These are phyloP conservation scores for Chelonus formosanus DNA, from an alignment of 2,888 invertebrate genomes.

Conservation along the genomic window DNA sequence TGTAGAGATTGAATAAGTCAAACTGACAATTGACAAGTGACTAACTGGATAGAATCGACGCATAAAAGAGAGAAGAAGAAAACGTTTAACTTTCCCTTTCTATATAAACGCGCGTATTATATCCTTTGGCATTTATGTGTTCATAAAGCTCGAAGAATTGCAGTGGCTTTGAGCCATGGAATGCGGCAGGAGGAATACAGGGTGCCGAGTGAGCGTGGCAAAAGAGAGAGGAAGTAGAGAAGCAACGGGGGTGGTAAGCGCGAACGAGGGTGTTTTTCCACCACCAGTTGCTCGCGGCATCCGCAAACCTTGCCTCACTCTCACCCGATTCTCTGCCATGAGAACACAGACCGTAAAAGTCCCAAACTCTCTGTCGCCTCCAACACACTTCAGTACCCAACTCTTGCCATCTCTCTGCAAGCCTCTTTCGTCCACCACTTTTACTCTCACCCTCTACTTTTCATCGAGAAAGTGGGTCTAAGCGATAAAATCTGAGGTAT, in stretches of 20 bases:
- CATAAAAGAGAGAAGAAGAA: constrained; percentile 22
- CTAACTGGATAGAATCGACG: constrained; percentile 9
- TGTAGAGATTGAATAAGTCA: background rate
- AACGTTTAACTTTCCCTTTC: constrained; percentile 47
- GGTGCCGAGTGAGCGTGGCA: constrained; percentile 41
- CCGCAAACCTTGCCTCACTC: constrained; percentile 46
- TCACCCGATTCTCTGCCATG: constrained; percentile 38
- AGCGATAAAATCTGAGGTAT: constrained; percentile 8
- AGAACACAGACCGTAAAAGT: constrained; percentile 53
- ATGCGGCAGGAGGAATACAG: constrained; percentile 41
- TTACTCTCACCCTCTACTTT: constrained; percentile 30
- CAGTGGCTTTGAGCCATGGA: constrained; percentile 52
- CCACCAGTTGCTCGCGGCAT: constrained; percentile 64
- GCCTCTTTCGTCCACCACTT: constrained; percentile 16
- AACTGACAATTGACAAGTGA: background rate
- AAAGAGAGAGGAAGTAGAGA: constrained; percentile 37
- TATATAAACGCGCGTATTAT: constrained; percentile 36
- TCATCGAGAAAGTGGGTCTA: constrained; percentile 17
- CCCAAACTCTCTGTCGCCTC: constrained; percentile 39
- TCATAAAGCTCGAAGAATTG: constrained; percentile 58
- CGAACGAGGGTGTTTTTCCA: constrained; percentile 65
- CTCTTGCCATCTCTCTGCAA: constrained; percentile 20
- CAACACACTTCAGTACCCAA: constrained; percentile 19
- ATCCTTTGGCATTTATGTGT: constrained; percentile 55
- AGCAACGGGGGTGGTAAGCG: constrained; percentile 42